Conservation (phyloP, 2,113 vertebrate species). For the Erythrocebus patas region DNA sequence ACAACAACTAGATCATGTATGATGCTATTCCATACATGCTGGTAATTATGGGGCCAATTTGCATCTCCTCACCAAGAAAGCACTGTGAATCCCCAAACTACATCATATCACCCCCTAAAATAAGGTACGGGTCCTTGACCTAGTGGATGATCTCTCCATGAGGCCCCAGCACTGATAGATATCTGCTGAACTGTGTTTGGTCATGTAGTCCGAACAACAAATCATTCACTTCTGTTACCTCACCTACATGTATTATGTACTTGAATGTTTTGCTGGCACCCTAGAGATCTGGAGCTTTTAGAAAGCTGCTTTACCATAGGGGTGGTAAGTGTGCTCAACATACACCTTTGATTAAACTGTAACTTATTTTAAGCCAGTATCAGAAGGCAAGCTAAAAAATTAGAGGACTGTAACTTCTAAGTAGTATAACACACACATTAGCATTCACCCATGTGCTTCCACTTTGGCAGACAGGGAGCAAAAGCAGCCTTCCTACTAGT, state of each 20-base stretch:
- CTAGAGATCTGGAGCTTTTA: neutral
- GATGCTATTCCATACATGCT: no score
- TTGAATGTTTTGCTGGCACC: neutral
- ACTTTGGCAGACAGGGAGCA: neutral
- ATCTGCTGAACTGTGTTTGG: neutral
- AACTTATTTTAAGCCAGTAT: neutral
- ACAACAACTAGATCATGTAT: neutral
- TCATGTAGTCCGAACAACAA: neutral
- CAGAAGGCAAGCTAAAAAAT: neutral
- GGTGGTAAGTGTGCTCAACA: neutral
- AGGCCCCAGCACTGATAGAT: fast-evolving
- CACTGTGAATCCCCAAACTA: neutral
- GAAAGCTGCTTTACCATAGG: neutral
- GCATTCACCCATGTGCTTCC: neutral
- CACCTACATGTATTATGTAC: no score
- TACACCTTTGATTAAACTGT: neutral
- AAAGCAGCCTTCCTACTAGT: neutral
- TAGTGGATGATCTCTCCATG: fast-evolving
- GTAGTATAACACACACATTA: neutral
- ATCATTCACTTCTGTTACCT: neutral
- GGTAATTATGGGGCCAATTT: neutral
- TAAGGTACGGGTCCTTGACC: neutral
- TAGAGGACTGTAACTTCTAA: neutral
- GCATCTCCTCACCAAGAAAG: neutral
- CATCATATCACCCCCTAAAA: neutral